Base-by-base conservation (phyloP, 2,888 invertebrate genomes). In the Drosophila fungiperda region DNA sequence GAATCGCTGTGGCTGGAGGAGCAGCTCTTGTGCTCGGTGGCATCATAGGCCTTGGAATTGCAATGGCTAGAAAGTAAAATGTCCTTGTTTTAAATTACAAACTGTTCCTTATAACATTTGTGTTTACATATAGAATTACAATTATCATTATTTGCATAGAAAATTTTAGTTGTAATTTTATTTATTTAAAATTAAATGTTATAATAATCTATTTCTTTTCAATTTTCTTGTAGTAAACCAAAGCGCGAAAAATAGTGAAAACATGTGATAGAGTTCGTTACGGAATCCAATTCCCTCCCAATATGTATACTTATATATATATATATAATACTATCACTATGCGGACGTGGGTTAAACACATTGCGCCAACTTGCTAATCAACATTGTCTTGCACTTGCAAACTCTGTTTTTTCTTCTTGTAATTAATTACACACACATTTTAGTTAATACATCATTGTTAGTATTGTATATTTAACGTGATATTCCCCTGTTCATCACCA, bases 1-100 rank as follows among this genome's bases (percentile, higher is more conserved):
- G 98, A 54, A 97, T 98, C 93, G 98, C 98, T 32, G 95, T 98
- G 70, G 97, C 97, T 59, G 97, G 98, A 78, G 97, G 97, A 78
- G 97, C 97, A n/a, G 96, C 97, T 68, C 93, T 98, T 49, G 97
- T 97, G 12, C 93, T 97, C 60, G 97, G 97, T 60, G 96, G 97
- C 64, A 94, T 97, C 60, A 95, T 98, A 29, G 97, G 97, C 48
- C 94, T 98, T 29, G 98, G 97, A 70, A 95, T 98, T 80, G 97
- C 97, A 60, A 94, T 98, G 85, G 95, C 96, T 35, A 95, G 94
- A 93, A 94, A 94, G 93, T 95, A 93, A 91, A 79, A 69, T 68
- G 23, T 45, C 7, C 48, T 23, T 36, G 35, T 55, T 67, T 50
- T 66, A n/a, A 54, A 62, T 36, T 29, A 23, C 26, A 42, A 29